These are phyloP conservation scores for Cebidichthys violaceus DNA, from an alignment of 2,113 vertebrate species.

Conservation along the genomic window DNA sequence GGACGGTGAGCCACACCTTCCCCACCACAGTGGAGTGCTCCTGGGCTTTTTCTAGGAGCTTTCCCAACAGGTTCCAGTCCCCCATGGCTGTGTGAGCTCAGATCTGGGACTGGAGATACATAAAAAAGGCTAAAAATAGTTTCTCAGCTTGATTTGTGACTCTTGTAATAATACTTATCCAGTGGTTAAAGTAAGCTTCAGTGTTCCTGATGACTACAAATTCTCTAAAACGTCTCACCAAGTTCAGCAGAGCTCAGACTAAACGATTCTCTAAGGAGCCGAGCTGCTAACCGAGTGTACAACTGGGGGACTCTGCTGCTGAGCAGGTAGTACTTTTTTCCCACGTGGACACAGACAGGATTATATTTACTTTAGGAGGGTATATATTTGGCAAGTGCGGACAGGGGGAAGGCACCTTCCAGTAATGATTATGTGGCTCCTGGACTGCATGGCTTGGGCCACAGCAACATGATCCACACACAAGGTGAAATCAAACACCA, in stretches of 20 bases:
- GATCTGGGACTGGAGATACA: constrained; percentile 38
- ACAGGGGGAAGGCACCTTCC: constrained; percentile 66
- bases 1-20: constrained; percentile 90
- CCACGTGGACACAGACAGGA: constrained; percentile 55
- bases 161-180: neutral
- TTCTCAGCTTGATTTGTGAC: neutral
- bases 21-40: constrained; percentile 90
- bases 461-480: constrained; percentile 57
- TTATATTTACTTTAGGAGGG: constrained; percentile 77
- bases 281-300: constrained; percentile 9
- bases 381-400: constrained; percentile 79
- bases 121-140: neutral
- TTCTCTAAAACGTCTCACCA: constrained; percentile 32
- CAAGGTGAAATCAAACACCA: constrained; percentile 66
- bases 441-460: constrained; percentile 50
- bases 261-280: constrained; percentile 34
- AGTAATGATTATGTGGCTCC: constrained; percentile 55
- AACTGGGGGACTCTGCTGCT: constrained; percentile 11
- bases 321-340: constrained; percentile 58
- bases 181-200: neutral
- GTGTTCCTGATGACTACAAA: neutral
- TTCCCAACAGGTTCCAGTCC: constrained; percentile 90
- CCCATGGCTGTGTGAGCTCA: constrained; percentile 83
- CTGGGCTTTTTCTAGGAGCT: constrained; percentile 89
- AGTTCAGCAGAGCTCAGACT: constrained; percentile 37